phyloP scores from a whole-genome alignment of 2,888 invertebrate genomes.

The Scaptomyza cyrtandrae region DNA sequence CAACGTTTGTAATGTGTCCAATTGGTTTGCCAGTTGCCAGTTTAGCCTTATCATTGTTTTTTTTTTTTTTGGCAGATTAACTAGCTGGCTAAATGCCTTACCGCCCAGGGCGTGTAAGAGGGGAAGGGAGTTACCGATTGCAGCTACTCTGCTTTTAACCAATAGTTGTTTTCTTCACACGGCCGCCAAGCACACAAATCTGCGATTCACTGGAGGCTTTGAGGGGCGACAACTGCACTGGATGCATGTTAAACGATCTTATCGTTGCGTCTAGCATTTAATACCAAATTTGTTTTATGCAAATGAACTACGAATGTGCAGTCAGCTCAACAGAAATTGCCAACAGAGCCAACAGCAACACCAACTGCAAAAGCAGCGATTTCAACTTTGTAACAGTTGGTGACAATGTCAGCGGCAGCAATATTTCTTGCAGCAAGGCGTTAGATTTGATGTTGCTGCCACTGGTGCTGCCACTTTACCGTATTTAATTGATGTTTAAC shows the following conservation, averaged over 20 bases:
- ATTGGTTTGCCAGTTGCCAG: slow-evolving; percentile 48
- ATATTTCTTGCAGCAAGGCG: slow-evolving; percentile 41
- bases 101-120: slow-evolving; percentile 20
- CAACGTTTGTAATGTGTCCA: slow-evolving; percentile 72
- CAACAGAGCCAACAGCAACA: slow-evolving; percentile 17
- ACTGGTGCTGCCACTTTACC: slow-evolving; percentile 48
- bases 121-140: not conserved
- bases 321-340: slow-evolving; percentile 36
- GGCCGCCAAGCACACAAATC: slow-evolving; percentile 9
- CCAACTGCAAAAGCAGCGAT: slow-evolving; percentile 7
- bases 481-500: slow-evolving; percentile 80
- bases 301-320: slow-evolving; percentile 70
- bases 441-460: slow-evolving; percentile 65
- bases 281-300: slow-evolving; percentile 83
- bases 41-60: slow-evolving; percentile 50
- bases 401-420: slow-evolving; percentile 51
- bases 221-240: slow-evolving; percentile 34
- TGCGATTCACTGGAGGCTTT: not conserved
- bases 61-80: slow-evolving; percentile 39
- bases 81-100: slow-evolving; percentile 25
- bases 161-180: slow-evolving; percentile 63
- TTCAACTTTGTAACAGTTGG: slow-evolving; percentile 48
- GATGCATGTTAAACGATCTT: slow-evolving; percentile 74
- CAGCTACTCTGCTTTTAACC: slow-evolving; percentile 39
- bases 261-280: slow-evolving; percentile 80